phyloP scores from a whole-genome alignment of 2,888 invertebrate species.

The Coecobrya sp. region DNA sequence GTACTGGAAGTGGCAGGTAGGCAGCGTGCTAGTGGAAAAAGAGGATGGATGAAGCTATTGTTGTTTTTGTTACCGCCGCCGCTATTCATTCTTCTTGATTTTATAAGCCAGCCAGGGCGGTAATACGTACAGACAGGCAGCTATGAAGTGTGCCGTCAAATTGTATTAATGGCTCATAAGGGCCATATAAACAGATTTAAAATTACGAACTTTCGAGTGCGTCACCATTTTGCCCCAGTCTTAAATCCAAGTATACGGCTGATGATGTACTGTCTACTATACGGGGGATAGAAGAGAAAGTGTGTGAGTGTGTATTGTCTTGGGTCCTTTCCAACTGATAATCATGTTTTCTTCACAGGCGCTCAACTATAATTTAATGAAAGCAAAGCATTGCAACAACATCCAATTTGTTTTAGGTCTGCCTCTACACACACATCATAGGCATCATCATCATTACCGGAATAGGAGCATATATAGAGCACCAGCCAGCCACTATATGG shows the following conservation, averaged over 20 bases:
- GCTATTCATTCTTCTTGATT: conserved; percentile 23
- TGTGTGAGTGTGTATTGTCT: conserved; percentile 48
- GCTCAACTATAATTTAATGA: conserved; percentile 42
- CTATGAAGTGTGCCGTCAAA: conserved; percentile 73
- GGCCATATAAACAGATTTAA: conserved; percentile 80
- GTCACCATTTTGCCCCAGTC: conserved; percentile 23
- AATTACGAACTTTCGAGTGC: conserved; percentile 50
- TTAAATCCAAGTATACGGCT: not conserved
- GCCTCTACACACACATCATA: not conserved
- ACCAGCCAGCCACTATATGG: no score
- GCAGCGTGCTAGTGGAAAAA: conserved; percentile 2
- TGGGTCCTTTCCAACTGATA: conserved; percentile 56
- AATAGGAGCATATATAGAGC: not conserved
- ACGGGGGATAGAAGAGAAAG: not conserved
- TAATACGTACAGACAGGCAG: conserved; percentile 56
- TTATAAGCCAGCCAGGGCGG: conserved; percentile 5
- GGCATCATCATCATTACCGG: not conserved
- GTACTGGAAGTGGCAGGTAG: conserved; percentile 76
- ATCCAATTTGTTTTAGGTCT: conserved; percentile 23
- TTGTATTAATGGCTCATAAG: conserved; percentile 76
- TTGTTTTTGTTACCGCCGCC: conserved; percentile 18
- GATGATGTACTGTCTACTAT: not conserved
- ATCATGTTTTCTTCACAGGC: conserved; percentile 46
- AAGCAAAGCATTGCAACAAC: conserved; percentile 55
- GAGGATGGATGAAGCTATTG: conserved; percentile 45